Conservation (phyloP, 2,888 invertebrate species). For the Pheosia tremula region DNA sequence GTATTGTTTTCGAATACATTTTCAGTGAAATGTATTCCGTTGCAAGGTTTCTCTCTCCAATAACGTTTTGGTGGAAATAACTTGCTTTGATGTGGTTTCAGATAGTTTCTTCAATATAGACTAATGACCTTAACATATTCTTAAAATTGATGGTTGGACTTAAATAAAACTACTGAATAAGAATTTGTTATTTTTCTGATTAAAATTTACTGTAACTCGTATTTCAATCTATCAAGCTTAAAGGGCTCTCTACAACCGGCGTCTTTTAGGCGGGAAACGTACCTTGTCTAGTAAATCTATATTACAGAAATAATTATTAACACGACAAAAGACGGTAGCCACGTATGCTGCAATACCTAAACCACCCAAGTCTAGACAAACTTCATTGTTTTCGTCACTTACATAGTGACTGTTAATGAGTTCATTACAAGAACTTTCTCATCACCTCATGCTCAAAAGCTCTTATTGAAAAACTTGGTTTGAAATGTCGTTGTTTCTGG, state of each 20-base stretch:
- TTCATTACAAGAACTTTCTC: constrained; percentile 52
- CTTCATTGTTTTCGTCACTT: constrained; percentile 34
- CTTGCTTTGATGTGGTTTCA: too few relatives aligned
- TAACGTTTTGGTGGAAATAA: background rate
- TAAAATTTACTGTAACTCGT: too few relatives aligned
- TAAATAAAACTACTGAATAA: too few relatives aligned
- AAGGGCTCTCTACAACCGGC: too few relatives aligned
- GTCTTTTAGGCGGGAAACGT: too few relatives aligned
- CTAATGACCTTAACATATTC: too few relatives aligned
- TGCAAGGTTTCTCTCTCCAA: background rate
- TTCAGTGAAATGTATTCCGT: background rate
- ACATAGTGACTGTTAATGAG: constrained; percentile 32
- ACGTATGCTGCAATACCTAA: constrained; percentile 8
- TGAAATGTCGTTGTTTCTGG: constrained; percentile 60
- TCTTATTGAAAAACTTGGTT: constrained; percentile 73
- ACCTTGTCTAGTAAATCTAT: background rate
- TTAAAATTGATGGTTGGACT: too few relatives aligned
- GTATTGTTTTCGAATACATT: constrained; percentile 16
- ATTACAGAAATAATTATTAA: background rate
- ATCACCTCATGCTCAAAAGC: constrained; percentile 58
- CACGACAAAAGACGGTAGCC: background rate
- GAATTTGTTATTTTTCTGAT: too few relatives aligned
- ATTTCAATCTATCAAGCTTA: too few relatives aligned
- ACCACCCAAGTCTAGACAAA: constrained; percentile 19
- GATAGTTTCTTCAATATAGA: too few relatives aligned